Base-by-base conservation (phyloP, 1,140 invertebrate genomes). In the Philotrypesis tridentata region DNA sequence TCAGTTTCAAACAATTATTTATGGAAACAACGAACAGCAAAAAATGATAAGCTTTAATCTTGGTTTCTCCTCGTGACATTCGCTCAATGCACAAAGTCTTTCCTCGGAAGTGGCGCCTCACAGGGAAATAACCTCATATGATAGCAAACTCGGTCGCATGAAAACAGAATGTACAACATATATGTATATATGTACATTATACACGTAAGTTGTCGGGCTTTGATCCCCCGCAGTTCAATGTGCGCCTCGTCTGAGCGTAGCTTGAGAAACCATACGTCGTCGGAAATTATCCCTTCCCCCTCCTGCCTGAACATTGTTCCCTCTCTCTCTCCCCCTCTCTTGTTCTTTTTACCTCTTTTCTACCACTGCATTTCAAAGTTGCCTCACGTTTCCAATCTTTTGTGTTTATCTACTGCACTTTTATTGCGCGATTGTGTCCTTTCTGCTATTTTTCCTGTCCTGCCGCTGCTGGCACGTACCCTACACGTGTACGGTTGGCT, bases 331-430 rank as follows among this genome's bases (percentile, higher is more conserved):
- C 55, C 63, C 33, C 63, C 29, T 61, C 33, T 76, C 33, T 60
- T 37, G 21, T 63, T 33, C 77, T 31, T 17, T 3, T 29, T 37
- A 70, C 29, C 31, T 70, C 67, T 25, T 7, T 37, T 21, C 14
- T 2, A 5, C 23, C 48, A 9, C 4, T 9, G 43, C 27, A 60
- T 74, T 74, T 74, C 7, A 43, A 27, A 74, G 43, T 74, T 61
- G 27, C 43, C 72, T 74, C 72, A 74, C 72, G 72, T 61, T 74
- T 74, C 72, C 72, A 74, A 74, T 60, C 72, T 74, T 31, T 74
- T 60, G 43, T 74, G 43, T 60, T 74, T 74, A 74, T 74, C 43
- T 74, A 12, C 72, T 74, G 43, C 72, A 43, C 37, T 72, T 72
- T 72, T 72, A 72, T 72, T 48, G 37, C 37, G 40, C 72, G 43